Percentiles rank a stretch among this genome's conserved stretches.
These are phyloP conservation scores for Lottia gigantea DNA, from an alignment of 2,888 invertebrate genomes.

Conservation along the genomic window DNA sequence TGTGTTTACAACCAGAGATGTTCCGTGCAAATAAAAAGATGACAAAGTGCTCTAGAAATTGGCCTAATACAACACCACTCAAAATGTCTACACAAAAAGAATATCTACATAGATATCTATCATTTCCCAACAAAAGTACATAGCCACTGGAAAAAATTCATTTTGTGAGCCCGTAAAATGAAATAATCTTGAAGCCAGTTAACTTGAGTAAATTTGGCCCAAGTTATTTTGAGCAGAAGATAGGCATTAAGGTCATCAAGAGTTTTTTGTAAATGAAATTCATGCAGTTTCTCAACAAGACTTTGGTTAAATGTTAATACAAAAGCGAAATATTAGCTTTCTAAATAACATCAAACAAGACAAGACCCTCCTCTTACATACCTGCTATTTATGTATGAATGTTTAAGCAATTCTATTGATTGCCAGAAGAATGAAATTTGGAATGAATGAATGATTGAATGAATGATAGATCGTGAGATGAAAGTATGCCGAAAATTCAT, in stretches of 20 bases:
- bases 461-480: background rate
- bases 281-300: constrained; percentile 4
- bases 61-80: no score
- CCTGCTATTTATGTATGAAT: constrained; percentile 2
- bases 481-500: no score
- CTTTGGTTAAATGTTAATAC: constrained; percentile 9
- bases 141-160: constrained; percentile 10
- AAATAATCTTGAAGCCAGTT: constrained; percentile 33
- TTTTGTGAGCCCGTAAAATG: constrained; percentile 21
- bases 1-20: no score
- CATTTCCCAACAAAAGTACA: background rate
- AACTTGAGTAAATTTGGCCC: background rate
- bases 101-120: no score
- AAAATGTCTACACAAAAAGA: no score
- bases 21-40: no score
- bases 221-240: background rate
- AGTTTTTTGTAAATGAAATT: background rate
- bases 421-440: no score
- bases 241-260: no score
- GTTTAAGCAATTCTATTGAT: no score
- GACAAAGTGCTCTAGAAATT: no score
- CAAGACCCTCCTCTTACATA: background rate
- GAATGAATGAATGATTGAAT: background rate
- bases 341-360: background rate
- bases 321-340: constrained; percentile 9